Evolutionary conservation across 2,113 vertebrate genomes (phyloP).

Genomic region (Apodemus speciosus): DNA sequence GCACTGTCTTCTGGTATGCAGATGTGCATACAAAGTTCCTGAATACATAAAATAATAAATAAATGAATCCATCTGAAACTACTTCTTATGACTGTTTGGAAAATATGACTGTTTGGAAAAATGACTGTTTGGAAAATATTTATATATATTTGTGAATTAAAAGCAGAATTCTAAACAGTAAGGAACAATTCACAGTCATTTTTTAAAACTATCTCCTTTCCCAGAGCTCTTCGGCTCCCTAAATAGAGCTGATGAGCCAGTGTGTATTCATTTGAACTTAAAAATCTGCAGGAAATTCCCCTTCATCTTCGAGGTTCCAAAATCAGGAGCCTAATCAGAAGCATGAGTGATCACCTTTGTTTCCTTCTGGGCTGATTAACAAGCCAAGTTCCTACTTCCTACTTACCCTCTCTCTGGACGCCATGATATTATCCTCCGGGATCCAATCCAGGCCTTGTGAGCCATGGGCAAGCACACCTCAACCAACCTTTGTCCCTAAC

Average conservation of each 20-base stretch:
- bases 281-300: slow-evolving; percentile 10
- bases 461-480: background rate
- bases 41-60: no score
- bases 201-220: background rate
- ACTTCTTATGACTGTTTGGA: background rate
- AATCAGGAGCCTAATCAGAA: slow-evolving; percentile 28
- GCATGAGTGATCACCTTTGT: background rate
- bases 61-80: background rate
- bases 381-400: slow-evolving; percentile 41
- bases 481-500: background rate
- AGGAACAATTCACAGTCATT: background rate
- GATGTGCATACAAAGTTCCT: no score
- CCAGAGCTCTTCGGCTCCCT: background rate
- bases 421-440: background rate
- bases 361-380: background rate
- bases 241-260: background rate
- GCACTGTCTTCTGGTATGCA: no score
- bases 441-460: background rate
- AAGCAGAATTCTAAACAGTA: slow-evolving; percentile 21
- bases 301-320: slow-evolving; percentile 26
- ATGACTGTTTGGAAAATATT: background rate
- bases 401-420: background rate
- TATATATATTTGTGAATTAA: background rate
- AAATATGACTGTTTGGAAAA: background rate
- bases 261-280: background rate